Conservation (phyloP, 2,113 vertebrate genomes). For the Corythaeola cristata region DNA sequence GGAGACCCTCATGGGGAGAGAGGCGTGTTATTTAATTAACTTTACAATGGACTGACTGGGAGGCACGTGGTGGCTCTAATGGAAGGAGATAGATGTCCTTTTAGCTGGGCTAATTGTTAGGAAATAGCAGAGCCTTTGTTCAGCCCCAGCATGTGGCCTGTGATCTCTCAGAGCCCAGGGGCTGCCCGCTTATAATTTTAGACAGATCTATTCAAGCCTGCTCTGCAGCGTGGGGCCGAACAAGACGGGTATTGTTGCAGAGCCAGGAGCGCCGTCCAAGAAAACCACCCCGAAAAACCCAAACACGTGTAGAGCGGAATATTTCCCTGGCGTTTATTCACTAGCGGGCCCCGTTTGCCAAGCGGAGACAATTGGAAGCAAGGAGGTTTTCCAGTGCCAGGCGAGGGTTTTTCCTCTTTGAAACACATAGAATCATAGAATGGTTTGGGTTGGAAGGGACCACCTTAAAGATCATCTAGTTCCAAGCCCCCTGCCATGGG, state of each 20-base stretch:
- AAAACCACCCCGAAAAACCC: constrained; percentile 76
- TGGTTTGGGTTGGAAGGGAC: no score
- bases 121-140: constrained; percentile 93
- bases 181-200: constrained; percentile 84
- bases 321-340: constrained; percentile 51
- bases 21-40: constrained; percentile 96
- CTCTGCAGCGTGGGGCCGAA: constrained; percentile 66
- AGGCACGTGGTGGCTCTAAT: constrained; percentile 87
- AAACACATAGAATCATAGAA: accelerated
- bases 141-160: constrained; percentile 81
- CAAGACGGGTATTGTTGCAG: constrained; percentile 78
- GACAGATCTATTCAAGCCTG: constrained; percentile 77
- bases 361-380: not conserved
- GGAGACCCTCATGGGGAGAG: constrained; percentile 82
- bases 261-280: constrained; percentile 72
- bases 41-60: constrained; percentile 89
- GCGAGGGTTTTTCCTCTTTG: not conserved
- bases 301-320: constrained; percentile 71
- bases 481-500: no score
- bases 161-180: constrained; percentile 86
- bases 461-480: no score
- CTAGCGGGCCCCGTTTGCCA: constrained; percentile 32
- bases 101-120: constrained; percentile 91
- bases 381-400: not conserved
- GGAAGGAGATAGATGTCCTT: constrained; percentile 90